Evolutionary conservation across 2,113 vertebrate genomes (phyloP), one percentile per base, ranked within the genome.

Genomic region (Thunnus maccoyii): DNA sequence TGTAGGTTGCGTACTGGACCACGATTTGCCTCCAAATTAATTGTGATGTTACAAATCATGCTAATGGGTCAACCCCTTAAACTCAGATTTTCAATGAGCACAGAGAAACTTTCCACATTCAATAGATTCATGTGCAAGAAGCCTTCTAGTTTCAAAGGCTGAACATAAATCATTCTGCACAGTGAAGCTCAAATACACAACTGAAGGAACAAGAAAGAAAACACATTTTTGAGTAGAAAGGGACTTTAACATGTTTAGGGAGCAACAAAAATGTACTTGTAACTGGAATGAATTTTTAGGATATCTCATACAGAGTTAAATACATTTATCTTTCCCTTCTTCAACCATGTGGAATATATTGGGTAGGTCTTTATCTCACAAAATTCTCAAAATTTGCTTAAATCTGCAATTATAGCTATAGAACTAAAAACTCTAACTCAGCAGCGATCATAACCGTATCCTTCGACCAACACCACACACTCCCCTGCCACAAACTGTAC

Each of bases 351-450:
- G n/a, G 22, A 75, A 82, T 27, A 3, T 15, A 63, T 58, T 5
- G 9, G 57, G 10, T 52, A 32, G 47, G 51, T 55, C 25, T 58
- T 71, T 46, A 58, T 61, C 62, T 64, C 30, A 48, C 30, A 76
- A 44, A 54, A 67, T 66, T 72, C 46, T 65, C 72, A 55, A 74
- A 76, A 82, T 81, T 69, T 68, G 47, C 77, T 51, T 57, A 47
- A 32, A 65, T 82, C 58, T 82, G 70, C 74, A 86, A 64, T 71
- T 87, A 77, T 69, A 88, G 72, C 69, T 71, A 83, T 47, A 72
- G 76, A 76, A 77, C 56, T 27, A 62, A 75, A 78, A 84, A 5
- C n/a, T 73, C 67, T 12, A 71, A 51, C 82, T 85, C 78, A 87
- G 78, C 72, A 89, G 20, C 54, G 76, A 9, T 44, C 22, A 61